Percentiles rank a stretch among this genome's conserved stretches.
Conservation (phyloP, 2,113 vertebrate genomes). For the Ageneiosus marmoratus region DNA sequence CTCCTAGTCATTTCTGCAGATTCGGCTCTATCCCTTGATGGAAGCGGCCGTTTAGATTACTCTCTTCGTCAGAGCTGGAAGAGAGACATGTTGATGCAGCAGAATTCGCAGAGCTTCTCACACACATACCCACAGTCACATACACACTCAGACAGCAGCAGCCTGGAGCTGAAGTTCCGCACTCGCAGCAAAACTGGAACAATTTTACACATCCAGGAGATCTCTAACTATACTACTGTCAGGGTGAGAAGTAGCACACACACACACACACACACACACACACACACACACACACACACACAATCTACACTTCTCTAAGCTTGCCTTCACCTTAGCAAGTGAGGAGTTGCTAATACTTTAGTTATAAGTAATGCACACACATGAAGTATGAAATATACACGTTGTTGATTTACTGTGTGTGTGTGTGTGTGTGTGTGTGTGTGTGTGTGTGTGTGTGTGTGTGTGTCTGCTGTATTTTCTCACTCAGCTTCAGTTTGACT, state of each 20-base stretch:
- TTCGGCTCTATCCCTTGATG: slow-evolving; percentile 88
- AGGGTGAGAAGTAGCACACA: slow-evolving; percentile 83
- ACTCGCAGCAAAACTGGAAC: slow-evolving; percentile 88
- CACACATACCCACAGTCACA: slow-evolving; percentile 40
- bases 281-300: neutral
- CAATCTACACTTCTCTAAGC: neutral
- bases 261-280: neutral
- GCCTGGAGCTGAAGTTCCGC: slow-evolving; percentile 91
- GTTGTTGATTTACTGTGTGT: too few species aligned
- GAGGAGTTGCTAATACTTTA: neutral
- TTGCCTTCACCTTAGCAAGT: neutral
- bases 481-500: slow-evolving; percentile 32
- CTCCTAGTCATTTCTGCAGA: slow-evolving; percentile 84
- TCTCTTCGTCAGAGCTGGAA: slow-evolving; percentile 82
- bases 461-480: slow-evolving; percentile 35
- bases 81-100: slow-evolving; percentile 81
- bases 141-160: slow-evolving; percentile 56
- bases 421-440: neutral
- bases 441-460: slow-evolving; percentile 13
- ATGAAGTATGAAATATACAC: neutral
- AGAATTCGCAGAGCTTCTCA: slow-evolving; percentile 49
- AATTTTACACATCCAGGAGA: slow-evolving; percentile 89
- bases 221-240: slow-evolving; percentile 93
- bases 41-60: slow-evolving; percentile 89
- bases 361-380: neutral